phyloP scores from a whole-genome alignment of 2,113 vertebrate species.

The Periophthalmus modestus region DNA sequence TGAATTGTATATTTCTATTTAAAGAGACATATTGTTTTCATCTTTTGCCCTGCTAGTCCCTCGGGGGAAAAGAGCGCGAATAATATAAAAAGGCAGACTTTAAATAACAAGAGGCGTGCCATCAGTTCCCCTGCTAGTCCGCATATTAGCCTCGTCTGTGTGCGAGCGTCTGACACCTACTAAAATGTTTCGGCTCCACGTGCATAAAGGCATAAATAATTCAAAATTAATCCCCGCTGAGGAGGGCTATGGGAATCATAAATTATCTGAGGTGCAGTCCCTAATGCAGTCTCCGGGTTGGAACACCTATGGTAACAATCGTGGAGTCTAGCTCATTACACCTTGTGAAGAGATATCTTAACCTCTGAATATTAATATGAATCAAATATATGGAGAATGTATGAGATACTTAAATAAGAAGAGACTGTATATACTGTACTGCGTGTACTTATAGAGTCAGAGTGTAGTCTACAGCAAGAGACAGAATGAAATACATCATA shows the following conservation, averaged over 20 bases:
- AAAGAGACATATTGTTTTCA: conserved; percentile 77
- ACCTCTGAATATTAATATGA: conserved; percentile 93
- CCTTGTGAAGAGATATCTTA: conserved; percentile 90
- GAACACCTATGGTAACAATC: conserved; percentile 91
- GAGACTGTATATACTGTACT: conserved; percentile 29
- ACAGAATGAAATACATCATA: not conserved
- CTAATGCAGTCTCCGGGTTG: conserved; percentile 88
- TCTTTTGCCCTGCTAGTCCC: conserved; percentile 80
- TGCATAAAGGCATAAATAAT: conserved; percentile 99
- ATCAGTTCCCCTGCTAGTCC: conserved; percentile 91
- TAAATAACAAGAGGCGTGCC: conserved; percentile 95
- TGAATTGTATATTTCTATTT: conserved; percentile 68
- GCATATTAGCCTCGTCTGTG: conserved; percentile 90
- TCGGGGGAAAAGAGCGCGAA: conserved; percentile 77
- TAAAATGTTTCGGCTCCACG: conserved; percentile 97
- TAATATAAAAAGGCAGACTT: conserved; percentile 95
- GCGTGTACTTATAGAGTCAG: conserved; percentile 13
- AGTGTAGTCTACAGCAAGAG: not conserved
- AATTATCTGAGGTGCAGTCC: conserved; percentile 91
- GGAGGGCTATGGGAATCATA: conserved; percentile 94
- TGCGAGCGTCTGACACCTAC: conserved; percentile 94
- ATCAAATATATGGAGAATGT: conserved; percentile 30
- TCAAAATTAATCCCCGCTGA: conserved; percentile 98
- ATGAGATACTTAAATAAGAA: conserved; percentile 35
- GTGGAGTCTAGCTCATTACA: conserved; percentile 93